Conservation (phyloP, 2,113 vertebrate genomes). For the Redunca redunca region DNA sequence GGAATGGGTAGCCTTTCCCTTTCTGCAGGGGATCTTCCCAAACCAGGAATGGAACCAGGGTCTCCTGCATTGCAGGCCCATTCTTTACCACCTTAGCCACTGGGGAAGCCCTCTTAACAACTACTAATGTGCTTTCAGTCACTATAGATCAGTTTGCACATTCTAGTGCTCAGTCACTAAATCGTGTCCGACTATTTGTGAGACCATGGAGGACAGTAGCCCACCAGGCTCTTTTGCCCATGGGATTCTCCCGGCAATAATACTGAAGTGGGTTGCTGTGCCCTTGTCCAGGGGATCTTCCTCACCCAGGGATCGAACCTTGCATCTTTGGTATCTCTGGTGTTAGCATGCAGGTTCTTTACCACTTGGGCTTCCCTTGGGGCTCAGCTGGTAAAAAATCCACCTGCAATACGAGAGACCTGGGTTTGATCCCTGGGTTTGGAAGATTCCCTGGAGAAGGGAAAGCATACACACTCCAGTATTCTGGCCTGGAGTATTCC, state of each 20-base stretch:
- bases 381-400: not conserved
- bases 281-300: not conserved
- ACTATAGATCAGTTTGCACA: not conserved
- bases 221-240: not conserved
- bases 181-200: not conserved
- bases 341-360: not conserved
- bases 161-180: not conserved
- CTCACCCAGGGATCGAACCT: not conserved
- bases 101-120: not conserved
- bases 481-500: not conserved
- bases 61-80: not conserved
- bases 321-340: not conserved
- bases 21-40: not conserved
- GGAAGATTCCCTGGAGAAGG: not conserved
- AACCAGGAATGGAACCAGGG: not conserved
- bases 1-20: not conserved
- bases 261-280: not conserved
- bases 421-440: not conserved
- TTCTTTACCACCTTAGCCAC: not conserved
- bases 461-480: not conserved
- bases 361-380: not conserved
- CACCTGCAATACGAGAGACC: accelerated
- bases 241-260: not conserved
- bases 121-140: not conserved
- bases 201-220: not conserved